A percentile compares a stretch with the other conserved stretches of the same genome.
These are phyloP conservation scores for Limnothrissa miodon DNA, from an alignment of 2,113 vertebrate species.

Conservation along the genomic window DNA sequence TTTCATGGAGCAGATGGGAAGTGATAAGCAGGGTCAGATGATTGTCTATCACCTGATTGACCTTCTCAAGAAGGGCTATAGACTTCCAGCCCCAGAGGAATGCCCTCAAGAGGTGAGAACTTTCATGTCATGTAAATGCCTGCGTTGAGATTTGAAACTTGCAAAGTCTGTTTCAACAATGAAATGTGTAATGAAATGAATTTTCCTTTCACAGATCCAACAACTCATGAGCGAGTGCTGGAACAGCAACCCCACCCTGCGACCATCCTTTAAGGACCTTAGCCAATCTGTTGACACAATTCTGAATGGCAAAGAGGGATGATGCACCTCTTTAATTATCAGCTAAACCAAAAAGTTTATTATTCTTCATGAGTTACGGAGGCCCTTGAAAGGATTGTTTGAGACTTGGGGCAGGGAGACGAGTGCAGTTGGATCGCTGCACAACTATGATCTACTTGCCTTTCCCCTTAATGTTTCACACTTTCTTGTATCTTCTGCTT, in stretches of 20 bases:
- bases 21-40: conserved; percentile 98
- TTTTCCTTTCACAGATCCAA: conserved; percentile 74
- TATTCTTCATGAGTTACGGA: background rate
- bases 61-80: conserved; percentile 85
- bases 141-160: background rate
- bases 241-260: conserved; percentile 74
- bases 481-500: background rate
- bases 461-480: background rate
- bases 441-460: background rate
- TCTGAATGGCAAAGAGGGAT: conserved; percentile 75
- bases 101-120: conserved; percentile 85
- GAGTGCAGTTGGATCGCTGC: background rate
- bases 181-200: background rate
- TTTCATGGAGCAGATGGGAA: conserved; percentile 96
- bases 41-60: conserved; percentile 96
- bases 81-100: conserved; percentile 82
- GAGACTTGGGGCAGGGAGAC: background rate
- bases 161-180: background rate
- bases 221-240: conserved; percentile 89
- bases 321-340: conserved; percentile 51
- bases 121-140: background rate
- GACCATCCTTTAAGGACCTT: conserved; percentile 84
- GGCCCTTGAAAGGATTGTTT: background rate
- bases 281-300: conserved; percentile 78
- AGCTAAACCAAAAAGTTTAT: background rate